phyloP scores from a whole-genome alignment of 1,140 invertebrate species.

The Stratiolaelaps scimitus region DNA sequence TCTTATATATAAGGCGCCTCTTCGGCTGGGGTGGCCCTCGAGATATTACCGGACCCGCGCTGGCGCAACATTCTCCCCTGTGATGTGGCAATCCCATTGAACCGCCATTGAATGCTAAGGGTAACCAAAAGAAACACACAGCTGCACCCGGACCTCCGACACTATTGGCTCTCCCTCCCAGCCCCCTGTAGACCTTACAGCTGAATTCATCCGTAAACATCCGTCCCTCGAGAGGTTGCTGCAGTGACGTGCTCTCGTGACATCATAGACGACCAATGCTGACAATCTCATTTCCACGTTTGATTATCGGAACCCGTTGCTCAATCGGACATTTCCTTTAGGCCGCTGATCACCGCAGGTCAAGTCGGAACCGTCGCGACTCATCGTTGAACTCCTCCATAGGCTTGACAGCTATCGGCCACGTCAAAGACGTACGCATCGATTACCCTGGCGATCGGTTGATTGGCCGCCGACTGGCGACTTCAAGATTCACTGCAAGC shows the following conservation, averaged over 20 bases:
- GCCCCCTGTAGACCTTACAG: constrained; percentile 24
- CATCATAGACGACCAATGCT: no score
- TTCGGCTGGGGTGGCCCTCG: no score
- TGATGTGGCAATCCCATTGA: no score
- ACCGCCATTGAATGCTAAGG: constrained; percentile 22
- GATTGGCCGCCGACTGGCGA: background rate
- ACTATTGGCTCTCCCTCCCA: constrained; percentile 21
- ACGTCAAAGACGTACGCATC: background rate
- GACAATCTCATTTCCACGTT: no score
- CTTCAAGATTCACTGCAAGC: background rate
- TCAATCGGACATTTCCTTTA: background rate
- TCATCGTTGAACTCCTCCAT: background rate
- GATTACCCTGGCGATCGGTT: background rate
- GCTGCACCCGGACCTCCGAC: constrained; percentile 27
- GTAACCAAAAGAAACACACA: constrained; percentile 24
- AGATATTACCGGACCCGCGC: no score
- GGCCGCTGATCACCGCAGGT: background rate
- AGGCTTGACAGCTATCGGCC: background rate
- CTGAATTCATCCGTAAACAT: background rate
- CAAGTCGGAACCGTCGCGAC: background rate
- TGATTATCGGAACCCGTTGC: no score
- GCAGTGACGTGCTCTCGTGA: background rate
- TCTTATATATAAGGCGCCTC: no score
- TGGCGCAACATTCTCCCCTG: no score
- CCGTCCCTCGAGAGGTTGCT: background rate